Conservation (phyloP, 2,113 vertebrate species). For the Capreolus pygargus region DNA sequence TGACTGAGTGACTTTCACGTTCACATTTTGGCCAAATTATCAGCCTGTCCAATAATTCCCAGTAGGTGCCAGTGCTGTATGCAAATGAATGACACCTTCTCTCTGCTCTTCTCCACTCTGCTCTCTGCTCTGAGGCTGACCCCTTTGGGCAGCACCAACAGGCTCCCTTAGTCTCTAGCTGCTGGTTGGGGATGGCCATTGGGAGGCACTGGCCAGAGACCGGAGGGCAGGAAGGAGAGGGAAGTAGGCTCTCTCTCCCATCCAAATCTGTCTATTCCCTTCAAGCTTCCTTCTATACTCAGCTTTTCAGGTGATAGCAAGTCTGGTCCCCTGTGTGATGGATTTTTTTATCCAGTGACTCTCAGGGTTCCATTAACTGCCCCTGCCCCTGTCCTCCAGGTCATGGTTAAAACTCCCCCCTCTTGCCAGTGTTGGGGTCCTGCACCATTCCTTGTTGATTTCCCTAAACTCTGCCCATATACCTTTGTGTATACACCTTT, state of each 20-base stretch:
- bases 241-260: neutral
- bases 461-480: neutral
- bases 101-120: neutral
- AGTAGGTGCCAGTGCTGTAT: fast-evolving
- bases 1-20: fast-evolving
- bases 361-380: neutral
- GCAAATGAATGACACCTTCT: neutral
- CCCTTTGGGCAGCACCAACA: neutral
- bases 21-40: neutral
- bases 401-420: neutral
- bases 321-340: neutral
- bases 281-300: neutral
- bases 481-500: neutral
- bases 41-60: neutral
- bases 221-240: neutral
- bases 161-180: neutral
- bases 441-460: neutral
- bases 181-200: neutral
- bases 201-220: neutral
- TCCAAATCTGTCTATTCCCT: neutral
- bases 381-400: neutral
- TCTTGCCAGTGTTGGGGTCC: neutral
- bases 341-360: neutral
- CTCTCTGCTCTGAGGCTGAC: neutral
- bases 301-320: neutral